A percentile compares a stretch with the other conserved stretches of the same genome.
These are phyloP conservation scores for Phrynosoma platyrhinos DNA, from an alignment of 2,113 vertebrate species.

Conservation along the genomic window DNA sequence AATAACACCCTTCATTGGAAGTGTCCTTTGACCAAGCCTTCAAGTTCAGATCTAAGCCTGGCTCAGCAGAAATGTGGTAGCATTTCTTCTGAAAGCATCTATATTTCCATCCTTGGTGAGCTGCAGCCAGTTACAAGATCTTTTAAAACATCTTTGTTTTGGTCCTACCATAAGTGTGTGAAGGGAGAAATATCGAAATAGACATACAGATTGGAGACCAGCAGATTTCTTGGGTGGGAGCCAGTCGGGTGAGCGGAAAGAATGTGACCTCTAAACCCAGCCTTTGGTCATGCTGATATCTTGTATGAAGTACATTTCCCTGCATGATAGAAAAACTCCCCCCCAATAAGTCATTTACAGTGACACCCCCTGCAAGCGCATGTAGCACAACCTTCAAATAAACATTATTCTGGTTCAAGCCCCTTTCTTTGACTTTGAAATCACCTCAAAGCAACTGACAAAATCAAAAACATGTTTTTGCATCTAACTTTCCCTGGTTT, in stretches of 20 bases:
- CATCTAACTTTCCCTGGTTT: conserved; percentile 13
- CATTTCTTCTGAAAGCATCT: neutral
- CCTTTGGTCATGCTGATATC: neutral
- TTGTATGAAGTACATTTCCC: neutral
- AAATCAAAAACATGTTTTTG: conserved; percentile 51
- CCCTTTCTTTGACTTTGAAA: neutral
- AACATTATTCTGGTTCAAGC: neutral
- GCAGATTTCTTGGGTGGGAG: neutral
- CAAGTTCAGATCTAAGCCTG: no score
- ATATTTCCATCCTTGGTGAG: neutral
- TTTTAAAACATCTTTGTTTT: neutral
- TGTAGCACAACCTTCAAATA: neutral
- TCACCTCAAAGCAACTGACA: conserved; percentile 36
- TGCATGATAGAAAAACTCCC: neutral
- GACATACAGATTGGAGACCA: neutral
- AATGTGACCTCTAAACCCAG: neutral
- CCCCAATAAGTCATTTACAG: neutral
- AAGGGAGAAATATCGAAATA: neutral
- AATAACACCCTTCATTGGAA: no score
- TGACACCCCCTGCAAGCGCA: neutral
- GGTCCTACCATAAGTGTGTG: neutral
- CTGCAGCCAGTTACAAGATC: neutral
- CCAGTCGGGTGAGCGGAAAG: neutral
- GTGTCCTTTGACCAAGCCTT: no score
- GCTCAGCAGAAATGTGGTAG: neutral